These are phyloP conservation scores for Holacanthella duospinosa DNA, from an alignment of 2,888 invertebrate species.

Conservation along the genomic window DNA sequence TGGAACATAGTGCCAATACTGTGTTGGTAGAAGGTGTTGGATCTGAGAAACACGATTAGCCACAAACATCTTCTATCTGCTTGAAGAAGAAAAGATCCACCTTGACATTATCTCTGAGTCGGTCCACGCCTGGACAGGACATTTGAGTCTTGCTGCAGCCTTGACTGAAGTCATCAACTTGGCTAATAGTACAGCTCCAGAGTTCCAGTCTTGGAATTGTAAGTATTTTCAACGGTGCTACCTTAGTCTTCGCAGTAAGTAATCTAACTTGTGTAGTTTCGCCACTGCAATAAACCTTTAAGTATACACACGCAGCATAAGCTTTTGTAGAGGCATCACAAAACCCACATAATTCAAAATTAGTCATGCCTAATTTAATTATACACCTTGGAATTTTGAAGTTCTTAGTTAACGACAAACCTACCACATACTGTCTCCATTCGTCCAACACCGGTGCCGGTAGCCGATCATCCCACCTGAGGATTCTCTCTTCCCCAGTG, in stretches of 20 bases:
- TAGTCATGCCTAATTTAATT: background rate
- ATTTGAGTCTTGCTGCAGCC: background rate
- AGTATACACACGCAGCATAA: slow-evolving; percentile 33
- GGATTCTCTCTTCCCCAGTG: slow-evolving; percentile 13
- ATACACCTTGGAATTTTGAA: slow-evolving; percentile 8
- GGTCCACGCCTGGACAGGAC: background rate
- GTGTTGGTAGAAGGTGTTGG: no score
- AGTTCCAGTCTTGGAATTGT: slow-evolving; percentile 5
- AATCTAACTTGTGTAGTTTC: background rate
- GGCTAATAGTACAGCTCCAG: background rate
- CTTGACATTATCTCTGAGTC: slow-evolving; percentile 22
- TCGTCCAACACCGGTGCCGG: slow-evolving; percentile 18
- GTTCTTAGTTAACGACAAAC: background rate
- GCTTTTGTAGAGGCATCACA: slow-evolving; percentile 31
- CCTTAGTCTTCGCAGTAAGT: background rate
- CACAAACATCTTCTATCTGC: slow-evolving; percentile 20
- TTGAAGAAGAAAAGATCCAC: slow-evolving; percentile 19
- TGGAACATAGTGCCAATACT: slow-evolving; percentile 15
- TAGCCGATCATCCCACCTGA: slow-evolving; percentile 35
- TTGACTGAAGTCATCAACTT: background rate
- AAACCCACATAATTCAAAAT: slow-evolving; percentile 35
- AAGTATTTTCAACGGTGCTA: slow-evolving; percentile 1
- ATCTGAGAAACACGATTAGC: slow-evolving; percentile 15
- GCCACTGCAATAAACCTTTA: slow-evolving; percentile 11
- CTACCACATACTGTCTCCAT: slow-evolving; percentile 3